Percentiles rank a stretch among this genome's conserved stretches.
These are phyloP conservation scores for Luperina testacea DNA, from an alignment of 2,888 invertebrate species.

Conservation along the genomic window DNA sequence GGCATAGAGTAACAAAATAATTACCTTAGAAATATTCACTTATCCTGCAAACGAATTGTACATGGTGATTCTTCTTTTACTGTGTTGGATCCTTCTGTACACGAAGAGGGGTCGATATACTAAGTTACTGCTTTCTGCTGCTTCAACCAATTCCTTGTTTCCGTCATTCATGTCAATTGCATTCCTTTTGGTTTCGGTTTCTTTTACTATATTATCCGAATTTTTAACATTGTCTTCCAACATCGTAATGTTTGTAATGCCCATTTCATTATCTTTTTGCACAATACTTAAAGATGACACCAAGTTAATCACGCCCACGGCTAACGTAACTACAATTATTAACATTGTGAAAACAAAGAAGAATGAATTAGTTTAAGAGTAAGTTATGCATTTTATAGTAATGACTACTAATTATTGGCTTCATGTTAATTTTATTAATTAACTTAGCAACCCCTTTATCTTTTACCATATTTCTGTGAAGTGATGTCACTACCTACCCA, in stretches of 20 bases:
- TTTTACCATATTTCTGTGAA: slow-evolving; percentile 45
- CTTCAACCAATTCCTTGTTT: slow-evolving; percentile 70
- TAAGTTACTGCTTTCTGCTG: slow-evolving; percentile 78
- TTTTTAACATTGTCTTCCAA: slow-evolving; percentile 26
- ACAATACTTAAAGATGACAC: slow-evolving; percentile 34
- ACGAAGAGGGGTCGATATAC: slow-evolving; percentile 83
- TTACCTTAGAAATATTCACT: slow-evolving; percentile 22
- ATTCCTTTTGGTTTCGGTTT: slow-evolving; percentile 29
- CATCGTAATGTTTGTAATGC: slow-evolving; percentile 15
- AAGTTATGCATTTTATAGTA: slow-evolving; percentile 45
- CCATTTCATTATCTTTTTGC: slow-evolving; percentile 12
- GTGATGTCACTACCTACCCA: background rate
- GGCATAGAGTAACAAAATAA: background rate
- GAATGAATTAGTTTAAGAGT: slow-evolving; percentile 12
- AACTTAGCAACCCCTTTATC: slow-evolving; percentile 35
- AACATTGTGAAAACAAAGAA: slow-evolving; percentile 43
- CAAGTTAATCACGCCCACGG: slow-evolving; percentile 9
- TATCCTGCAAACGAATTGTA: slow-evolving; percentile 86
- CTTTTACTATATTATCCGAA: slow-evolving; percentile 20
- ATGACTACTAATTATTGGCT: slow-evolving; percentile 30
- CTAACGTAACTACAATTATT: slow-evolving; percentile 33
- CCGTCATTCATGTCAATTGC: slow-evolving; percentile 5
- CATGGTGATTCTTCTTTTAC: slow-evolving; percentile 84
- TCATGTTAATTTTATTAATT: slow-evolving; percentile 52
- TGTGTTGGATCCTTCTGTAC: slow-evolving; percentile 84